Conservation (phyloP, 2,113 vertebrate genomes). For the Benitochromis conjunctus region DNA sequence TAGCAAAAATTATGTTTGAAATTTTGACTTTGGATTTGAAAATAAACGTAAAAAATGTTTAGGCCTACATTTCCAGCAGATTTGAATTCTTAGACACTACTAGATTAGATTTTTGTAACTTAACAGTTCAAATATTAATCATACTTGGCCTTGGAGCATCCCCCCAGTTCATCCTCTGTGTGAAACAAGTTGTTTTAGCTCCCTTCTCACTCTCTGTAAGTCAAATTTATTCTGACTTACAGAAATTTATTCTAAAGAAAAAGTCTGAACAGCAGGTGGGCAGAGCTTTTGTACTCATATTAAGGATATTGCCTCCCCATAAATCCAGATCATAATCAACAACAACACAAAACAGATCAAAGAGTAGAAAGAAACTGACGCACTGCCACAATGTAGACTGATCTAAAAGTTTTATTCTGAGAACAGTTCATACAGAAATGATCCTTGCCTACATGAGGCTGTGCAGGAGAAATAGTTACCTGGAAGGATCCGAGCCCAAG, state of each 20-base stretch:
- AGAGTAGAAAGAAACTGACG: neutral
- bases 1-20: neutral
- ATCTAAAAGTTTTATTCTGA: neutral
- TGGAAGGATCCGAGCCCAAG: constrained; percentile 95
- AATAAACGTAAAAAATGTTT: neutral
- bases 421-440: neutral
- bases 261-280: neutral
- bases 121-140: neutral
- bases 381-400: neutral
- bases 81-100: neutral
- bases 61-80: neutral
- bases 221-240: neutral
- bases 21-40: neutral
- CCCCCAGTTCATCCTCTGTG: neutral
- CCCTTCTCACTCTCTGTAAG: neutral
- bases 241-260: no score
- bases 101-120: neutral
- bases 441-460: neutral
- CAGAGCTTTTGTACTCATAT: neutral
- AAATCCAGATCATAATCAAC: neutral
- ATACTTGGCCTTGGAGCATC: neutral
- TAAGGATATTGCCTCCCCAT: neutral
- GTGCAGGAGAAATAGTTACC: constrained; percentile 37
- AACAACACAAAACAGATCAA: neutral
- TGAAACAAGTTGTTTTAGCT: neutral